Percentiles rank a stretch among this genome's conserved stretches.
These are phyloP conservation scores for Baryphthengus martii DNA, from an alignment of 2,113 vertebrate genomes.

Conservation along the genomic window DNA sequence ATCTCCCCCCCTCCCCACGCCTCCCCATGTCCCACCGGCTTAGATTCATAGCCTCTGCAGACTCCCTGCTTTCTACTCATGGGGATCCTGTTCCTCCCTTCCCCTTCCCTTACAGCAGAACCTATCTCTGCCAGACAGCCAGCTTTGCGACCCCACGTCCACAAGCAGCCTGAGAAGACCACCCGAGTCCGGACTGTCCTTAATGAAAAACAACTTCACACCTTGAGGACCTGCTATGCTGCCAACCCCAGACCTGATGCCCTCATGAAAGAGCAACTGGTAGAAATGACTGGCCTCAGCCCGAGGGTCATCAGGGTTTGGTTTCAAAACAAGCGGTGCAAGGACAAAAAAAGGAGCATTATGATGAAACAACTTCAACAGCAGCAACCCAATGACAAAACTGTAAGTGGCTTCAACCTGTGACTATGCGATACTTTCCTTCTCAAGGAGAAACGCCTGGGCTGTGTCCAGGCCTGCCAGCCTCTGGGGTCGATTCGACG, in stretches of 20 bases:
- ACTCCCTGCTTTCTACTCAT: slow-evolving; percentile 27
- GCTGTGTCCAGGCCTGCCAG: neutral
- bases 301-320: slow-evolving; percentile 96
- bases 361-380: slow-evolving; percentile 98
- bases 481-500: neutral
- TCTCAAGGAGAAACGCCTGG: neutral
- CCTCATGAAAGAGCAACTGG: slow-evolving; percentile 99
- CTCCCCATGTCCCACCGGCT: neutral
- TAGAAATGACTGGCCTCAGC: slow-evolving; percentile 98
- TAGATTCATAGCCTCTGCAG: neutral
- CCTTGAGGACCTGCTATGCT: slow-evolving; percentile 96
- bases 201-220: slow-evolving; percentile 99
- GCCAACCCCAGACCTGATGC: slow-evolving; percentile 97
- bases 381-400: slow-evolving; percentile 97
- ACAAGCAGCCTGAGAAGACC: slow-evolving; percentile 98
- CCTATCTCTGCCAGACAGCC: slow-evolving; percentile 96
- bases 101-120: slow-evolving; percentile 84
- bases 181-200: slow-evolving; percentile 96
- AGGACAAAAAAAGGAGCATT: slow-evolving; percentile 95
- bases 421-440: neutral
- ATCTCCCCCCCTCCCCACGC: neutral
- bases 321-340: slow-evolving; percentile 99
- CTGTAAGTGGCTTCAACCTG: slow-evolving; percentile 77
- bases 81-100: slow-evolving; percentile 38
- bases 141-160: slow-evolving; percentile 92